Evolutionary conservation across 2,797 vertebrate genomes (phyloP), one percentile per base, ranked within the genome.

Genomic region (Discoglossus pictus): DNA sequence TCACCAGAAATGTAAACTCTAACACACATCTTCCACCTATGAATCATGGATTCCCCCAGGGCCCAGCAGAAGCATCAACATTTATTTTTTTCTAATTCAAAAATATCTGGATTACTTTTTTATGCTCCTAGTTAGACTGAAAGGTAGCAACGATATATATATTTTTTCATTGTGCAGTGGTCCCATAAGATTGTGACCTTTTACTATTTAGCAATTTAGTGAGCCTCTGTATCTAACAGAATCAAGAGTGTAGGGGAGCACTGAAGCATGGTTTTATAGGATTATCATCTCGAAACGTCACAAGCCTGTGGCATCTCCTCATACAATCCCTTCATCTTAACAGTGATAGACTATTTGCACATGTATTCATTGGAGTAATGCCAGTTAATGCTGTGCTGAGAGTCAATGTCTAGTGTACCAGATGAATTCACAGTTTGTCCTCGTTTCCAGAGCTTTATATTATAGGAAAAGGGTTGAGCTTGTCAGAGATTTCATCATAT

Each of bases 201-300:
- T 58, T 40, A 23, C 17, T 15, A 40, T 42, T 15, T 48, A 13
- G 18, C 16, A 36, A 31, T n/a, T 42, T 1, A 18, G 5, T 24
- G 24, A 16, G 48, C 7, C 48, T 51, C n/a, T 38, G 52, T 42
- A 58, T 17, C 2, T 48, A 40, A 17, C 16, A 59, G 36, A 44
- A 39, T 58, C 8, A 43, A 60, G 51, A 60, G 50, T 42, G 15
- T 60, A 36, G 43, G 12, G 4, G 69, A 77, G 59, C 46, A 67
- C 71, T 74, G 72, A 76, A 83, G 79, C 74, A 73, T 73, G 48
- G 47, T 67, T n/a, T 42, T 67, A 42, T 40, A 55, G 78, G 80
- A 84, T 84, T 82, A 80, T 76, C 74, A 12, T 48, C 62, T 27
- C 48, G 34, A 36, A 7, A 44, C 34, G 43, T 53, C 20, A 56